Evolutionary conservation across 2,888 invertebrate genomes (phyloP), one percentile per base, ranked within the genome.

Genomic region (Apotomis betuletana): DNA sequence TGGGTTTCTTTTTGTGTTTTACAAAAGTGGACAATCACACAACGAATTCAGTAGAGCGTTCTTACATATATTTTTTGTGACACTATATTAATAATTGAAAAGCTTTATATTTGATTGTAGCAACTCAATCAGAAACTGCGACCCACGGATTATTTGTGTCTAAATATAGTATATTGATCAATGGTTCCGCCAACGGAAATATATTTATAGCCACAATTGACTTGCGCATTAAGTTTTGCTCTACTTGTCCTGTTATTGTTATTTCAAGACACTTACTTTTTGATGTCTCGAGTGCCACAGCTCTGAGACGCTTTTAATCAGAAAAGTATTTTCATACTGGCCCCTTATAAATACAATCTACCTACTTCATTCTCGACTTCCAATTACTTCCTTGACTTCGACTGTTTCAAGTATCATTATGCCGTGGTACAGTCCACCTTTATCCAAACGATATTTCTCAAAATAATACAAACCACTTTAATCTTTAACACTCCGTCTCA

Each of bases 401-500:
- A 85, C 84, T 88, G 85, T 87, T 85, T 91, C 88, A 85, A 92
- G 91, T 85, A 83, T 81, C 90, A 86, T 91, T 87, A 86, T 79
- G 79, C 77, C 75, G 44, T n/a, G 38, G 63, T 68, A 72, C 63
- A 63, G 52, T 54, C 44, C 44, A 46, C 63, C 72, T 62, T 58
- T 52, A 63, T 3, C 44, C 44, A 67, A 67, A 67, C 38, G 9
- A 5, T 44, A 62, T 67, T 61, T 51, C 36, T 67, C 52, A 61
- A 57, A 67, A 57, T 36, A 62, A 13, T 41, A 5, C 5, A 44
- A 44, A 15, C 57, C 38, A 67, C 27, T 71, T 51, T 44, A 27
- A 51, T 44, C 61, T 57, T 55, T 71, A 67, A 44, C 12, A 12
- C 51, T 58, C 57, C 13, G 0, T 13, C 10, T 49, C 61, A 67